These are phyloP conservation scores for Halichoerus grypus DNA, from an alignment of 2,113 vertebrate species.

Conservation along the genomic window DNA sequence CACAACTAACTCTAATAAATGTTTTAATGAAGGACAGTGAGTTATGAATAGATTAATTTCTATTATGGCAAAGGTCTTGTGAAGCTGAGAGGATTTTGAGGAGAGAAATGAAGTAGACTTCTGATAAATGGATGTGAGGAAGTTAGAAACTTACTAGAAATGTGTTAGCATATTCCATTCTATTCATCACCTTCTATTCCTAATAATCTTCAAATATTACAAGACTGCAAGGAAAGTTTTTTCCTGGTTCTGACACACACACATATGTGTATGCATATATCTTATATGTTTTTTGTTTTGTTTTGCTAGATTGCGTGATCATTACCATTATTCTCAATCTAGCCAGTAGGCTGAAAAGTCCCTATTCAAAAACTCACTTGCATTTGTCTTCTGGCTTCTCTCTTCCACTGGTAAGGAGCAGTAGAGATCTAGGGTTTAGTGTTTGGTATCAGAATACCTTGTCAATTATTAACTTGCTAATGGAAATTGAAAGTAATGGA, in stretches of 20 bases:
- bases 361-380: not conserved
- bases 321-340: not conserved
- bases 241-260: not conserved
- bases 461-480: not conserved
- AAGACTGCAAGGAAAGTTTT: not conserved
- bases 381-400: not conserved
- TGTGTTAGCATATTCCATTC: not conserved
- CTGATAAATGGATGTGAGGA: not conserved
- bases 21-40: not conserved
- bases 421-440: not conserved
- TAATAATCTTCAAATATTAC: not conserved
- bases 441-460: not conserved
- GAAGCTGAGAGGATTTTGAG: constrained; percentile 4
- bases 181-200: not conserved
- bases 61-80: not conserved
- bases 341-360: not conserved
- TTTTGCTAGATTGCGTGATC: not conserved
- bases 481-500: not conserved
- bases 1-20: not conserved
- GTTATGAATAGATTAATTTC: not conserved
- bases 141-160: not conserved
- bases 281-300: not conserved
- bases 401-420: not conserved
- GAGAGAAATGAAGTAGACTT: not conserved
- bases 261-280: not conserved